Base-by-base conservation (phyloP, 2,113 vertebrate species). In the Sinocyclocheilus maitianheensis region DNA sequence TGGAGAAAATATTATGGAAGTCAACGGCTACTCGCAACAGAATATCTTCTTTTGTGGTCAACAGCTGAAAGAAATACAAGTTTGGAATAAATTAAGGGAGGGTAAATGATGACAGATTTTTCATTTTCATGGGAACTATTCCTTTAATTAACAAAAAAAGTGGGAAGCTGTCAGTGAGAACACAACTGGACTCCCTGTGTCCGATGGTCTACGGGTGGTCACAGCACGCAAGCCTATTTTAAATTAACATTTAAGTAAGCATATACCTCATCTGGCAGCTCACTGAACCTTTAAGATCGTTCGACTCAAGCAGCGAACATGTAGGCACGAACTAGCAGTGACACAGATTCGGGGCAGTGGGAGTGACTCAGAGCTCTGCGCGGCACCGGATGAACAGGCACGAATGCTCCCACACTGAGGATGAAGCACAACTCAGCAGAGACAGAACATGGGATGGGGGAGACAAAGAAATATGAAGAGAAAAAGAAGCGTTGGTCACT, bases 171-270 rank as follows among this genome's bases (percentile, higher is more conserved):
- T 11, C 69, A 48, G 34, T 75, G 69, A 53, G 63, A 53, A 22
- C 22, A 81, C 84, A 85, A 89, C 87, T 88, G 88, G 90, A 89
- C 69, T 76, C 0, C 48, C 84, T 69, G 84, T 62, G 87, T 76
- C 51, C 77, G 87, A 93, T 84, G 88, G 89, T 88, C 86, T 84
- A 90, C 85, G 84, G 87, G 87, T 43, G 43, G 88, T 80, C 81
- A 85, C 65, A 67, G 88, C 90, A 83, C 83, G 87, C 89, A 91
- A 83, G 88, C 69, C 91, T 81, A 92, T 89, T 93, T 92, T 88
- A 92, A 92, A 92, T 92, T 90, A 92, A 90, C 90, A 84, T 91
- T 91, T 94, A 93, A 94, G 93, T 93, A 94, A 92, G 91, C 92
- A 90, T 90, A 91, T 93, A 92, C 89, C 94, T 93, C 91, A 90